Percentiles rank a stretch among this genome's conserved stretches.
Conservation (phyloP, 2,888 invertebrate species). For the Ctena decussata region DNA sequence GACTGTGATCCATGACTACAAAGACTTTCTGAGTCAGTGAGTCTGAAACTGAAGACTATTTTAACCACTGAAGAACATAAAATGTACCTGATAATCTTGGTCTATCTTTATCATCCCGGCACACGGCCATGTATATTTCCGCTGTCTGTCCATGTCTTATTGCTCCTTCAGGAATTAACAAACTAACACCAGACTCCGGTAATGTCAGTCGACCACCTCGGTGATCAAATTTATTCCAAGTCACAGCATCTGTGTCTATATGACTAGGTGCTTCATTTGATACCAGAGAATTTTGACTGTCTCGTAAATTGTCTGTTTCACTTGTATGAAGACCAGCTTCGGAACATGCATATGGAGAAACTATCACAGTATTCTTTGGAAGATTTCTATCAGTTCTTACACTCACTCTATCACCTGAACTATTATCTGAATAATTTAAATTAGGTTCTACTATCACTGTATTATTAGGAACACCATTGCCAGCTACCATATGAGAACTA, state of each 20-base stretch:
- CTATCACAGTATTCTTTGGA: neutral
- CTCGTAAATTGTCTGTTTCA: constrained; percentile 74
- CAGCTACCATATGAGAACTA: constrained; percentile 46
- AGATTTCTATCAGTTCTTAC: neutral
- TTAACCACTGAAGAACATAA: no score
- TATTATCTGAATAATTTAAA: constrained; percentile 25
- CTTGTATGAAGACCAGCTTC: constrained; percentile 48
- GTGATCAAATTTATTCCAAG: constrained; percentile 88
- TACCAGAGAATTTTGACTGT: constrained; percentile 82
- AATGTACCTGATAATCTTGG: constrained; percentile 93
- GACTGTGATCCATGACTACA: no score
- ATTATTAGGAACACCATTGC: constrained; percentile 57
- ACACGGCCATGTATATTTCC: constrained; percentile 95
- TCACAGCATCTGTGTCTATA: constrained; percentile 88
- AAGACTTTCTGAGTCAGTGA: no score
- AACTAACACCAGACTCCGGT: constrained; percentile 90
- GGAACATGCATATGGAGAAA: neutral
- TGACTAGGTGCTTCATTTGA: constrained; percentile 83
- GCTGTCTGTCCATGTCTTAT: constrained; percentile 93
- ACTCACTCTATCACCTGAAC: neutral
- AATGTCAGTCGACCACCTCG: constrained; percentile 88
- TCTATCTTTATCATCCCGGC: constrained; percentile 96
- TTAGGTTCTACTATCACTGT: constrained; percentile 75
- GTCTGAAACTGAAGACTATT: no score
- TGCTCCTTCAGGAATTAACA: constrained; percentile 96